phyloP scores from a whole-genome alignment of 2,888 invertebrate species.

The Tetragonisca angustula region DNA sequence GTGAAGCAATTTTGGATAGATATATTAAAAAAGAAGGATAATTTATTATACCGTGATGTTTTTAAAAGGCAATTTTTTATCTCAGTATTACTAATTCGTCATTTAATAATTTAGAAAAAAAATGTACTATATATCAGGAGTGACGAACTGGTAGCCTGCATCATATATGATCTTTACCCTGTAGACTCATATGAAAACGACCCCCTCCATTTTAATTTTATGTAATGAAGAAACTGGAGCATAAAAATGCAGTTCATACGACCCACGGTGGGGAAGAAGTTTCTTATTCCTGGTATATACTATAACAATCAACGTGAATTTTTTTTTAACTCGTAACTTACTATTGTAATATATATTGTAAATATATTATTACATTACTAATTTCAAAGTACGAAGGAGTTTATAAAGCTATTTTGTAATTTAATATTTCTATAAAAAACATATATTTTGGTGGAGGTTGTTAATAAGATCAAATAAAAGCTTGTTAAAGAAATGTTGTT shows the following conservation, averaged over 20 bases:
- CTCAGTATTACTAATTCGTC: constrained; percentile 52
- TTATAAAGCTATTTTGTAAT: constrained; percentile 21
- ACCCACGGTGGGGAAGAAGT: background rate
- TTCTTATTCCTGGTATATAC: background rate
- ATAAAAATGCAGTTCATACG: no score
- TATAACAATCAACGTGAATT: constrained; percentile 1
- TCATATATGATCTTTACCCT: background rate
- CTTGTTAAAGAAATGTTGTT: constrained; percentile 20
- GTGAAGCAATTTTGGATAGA: constrained; percentile 91
- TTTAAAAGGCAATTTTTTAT: background rate
- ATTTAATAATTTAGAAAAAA: constrained; percentile 3
- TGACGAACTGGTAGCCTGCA: background rate
- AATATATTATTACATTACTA: constrained; percentile 14
- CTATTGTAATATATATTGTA: constrained; percentile 21
- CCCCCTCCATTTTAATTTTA: background rate
- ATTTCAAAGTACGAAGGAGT: constrained; percentile 11
- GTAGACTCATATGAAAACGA: background rate
- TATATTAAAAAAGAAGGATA: constrained; percentile 88
- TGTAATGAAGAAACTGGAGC: no score
- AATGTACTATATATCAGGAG: constrained; percentile 10
- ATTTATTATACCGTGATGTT: background rate
- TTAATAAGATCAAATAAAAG: constrained; percentile 33
- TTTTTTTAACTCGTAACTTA: background rate
- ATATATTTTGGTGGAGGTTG: constrained; percentile 31
- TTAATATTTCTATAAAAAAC: constrained; percentile 33